These are phyloP conservation scores for Conchocele bisecta DNA, from an alignment of 2,888 invertebrate species.

Conservation along the genomic window DNA sequence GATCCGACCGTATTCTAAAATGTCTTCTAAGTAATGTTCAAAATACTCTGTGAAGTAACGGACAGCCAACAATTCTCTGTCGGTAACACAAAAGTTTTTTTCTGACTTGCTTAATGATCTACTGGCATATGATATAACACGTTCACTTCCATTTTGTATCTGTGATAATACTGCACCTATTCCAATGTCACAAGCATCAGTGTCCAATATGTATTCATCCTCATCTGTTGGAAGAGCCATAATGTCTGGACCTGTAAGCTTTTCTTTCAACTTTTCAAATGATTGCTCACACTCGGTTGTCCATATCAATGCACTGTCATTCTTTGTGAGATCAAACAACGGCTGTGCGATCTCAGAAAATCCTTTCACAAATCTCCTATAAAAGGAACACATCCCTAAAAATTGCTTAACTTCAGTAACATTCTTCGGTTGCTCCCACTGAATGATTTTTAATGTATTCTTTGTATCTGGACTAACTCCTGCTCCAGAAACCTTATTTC, in stretches of 20 bases:
- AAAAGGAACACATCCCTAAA: neutral
- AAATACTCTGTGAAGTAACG: conserved; percentile 27
- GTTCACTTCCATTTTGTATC: conserved; percentile 18
- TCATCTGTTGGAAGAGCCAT: conserved; percentile 27
- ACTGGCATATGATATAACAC: conserved; percentile 40
- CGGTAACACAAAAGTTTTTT: conserved; percentile 25
- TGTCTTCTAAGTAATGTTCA: conserved; percentile 7
- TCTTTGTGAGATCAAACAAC: neutral
- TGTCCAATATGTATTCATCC: conserved; percentile 30
- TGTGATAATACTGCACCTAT: conserved; percentile 40
- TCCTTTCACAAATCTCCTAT: neutral
- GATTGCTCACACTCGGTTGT: conserved; percentile 22
- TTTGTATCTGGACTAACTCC: no score
- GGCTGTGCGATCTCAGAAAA: neutral
- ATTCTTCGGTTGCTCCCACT: no score
- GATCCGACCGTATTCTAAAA: conserved; percentile 25
- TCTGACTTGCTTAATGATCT: conserved; percentile 17
- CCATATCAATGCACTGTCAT: conserved; percentile 14
- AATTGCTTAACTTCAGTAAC: no score
- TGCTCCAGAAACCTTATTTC: conserved; percentile 17
- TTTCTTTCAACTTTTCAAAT: conserved; percentile 31
- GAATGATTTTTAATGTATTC: no score
- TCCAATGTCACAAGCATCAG: conserved; percentile 43
- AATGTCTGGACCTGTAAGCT: conserved; percentile 17
- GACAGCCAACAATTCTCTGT: conserved; percentile 19